Base-by-base conservation (phyloP, 2,888 invertebrate species). In the Drosophila pegasa region DNA sequence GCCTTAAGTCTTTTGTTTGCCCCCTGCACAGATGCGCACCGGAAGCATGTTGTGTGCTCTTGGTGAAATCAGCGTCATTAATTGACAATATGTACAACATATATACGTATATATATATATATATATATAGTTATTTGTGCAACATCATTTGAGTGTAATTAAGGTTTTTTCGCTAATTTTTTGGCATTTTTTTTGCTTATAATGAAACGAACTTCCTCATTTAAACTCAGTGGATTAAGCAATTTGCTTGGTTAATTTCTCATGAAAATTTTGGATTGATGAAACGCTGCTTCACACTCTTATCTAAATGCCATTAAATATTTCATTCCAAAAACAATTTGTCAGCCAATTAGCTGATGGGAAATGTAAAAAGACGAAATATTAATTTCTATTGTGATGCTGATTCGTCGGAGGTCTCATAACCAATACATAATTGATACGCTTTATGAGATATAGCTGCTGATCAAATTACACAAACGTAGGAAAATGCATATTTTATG, bases 121-220 rank as follows among this genome's bases (percentile, higher is more conserved):
- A 60, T 54, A 60, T 54, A 54, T 56, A 55, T 45, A 47, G 20
- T 40, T 56, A 69, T 75, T 78, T 84, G 71, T 81, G 88, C 82
- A 84, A 75, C 86, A 88, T 86, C 88, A 88, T 82, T 70, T 64
- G 45, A 58, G 86, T 72, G 88, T 78, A 82, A 82, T 82, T 85
- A 82, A 75, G 51, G 40, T 52, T 56, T 56, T 43, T 16, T 41
- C 7, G 16, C 22, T n/a, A 45, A 35, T 37, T 38, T 29, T 63
- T 58, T 18, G 10, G 37, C 1, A 6, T 8, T 40, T 38, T 56
- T 74, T 59, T 50, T 29, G 25, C 25, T 25, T 43, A 41, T 45
- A 70, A 76, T 64, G 41, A 54, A 51, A 64, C 40, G 16, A 59
- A 87, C 87, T 81, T 81, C 81, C 81, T 81, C 51, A 63, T 79